These are phyloP conservation scores for Eustalomyia histrio DNA, from an alignment of 2,888 invertebrate genomes.

Conservation along the genomic window DNA sequence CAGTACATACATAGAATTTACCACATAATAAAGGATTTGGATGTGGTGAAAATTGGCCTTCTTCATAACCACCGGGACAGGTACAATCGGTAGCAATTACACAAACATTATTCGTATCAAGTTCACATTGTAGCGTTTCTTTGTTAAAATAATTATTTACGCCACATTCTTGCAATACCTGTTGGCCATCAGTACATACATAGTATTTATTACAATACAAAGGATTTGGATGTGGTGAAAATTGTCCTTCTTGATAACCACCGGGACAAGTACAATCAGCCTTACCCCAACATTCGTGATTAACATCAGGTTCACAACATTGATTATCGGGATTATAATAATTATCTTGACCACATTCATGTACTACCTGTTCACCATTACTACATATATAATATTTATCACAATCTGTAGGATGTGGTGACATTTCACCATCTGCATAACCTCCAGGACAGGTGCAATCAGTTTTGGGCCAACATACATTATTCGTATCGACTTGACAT, in stretches of 20 bases:
- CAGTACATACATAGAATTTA: conserved; percentile 70
- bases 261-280: conserved; percentile 29
- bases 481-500: conserved; percentile 38
- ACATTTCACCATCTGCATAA: conserved; percentile 49
- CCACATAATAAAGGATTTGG: conserved; percentile 69
- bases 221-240: conserved; percentile 40
- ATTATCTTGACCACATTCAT: conserved; percentile 62
- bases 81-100: conserved; percentile 20
- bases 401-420: conserved; percentile 46
- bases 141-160: conserved; percentile 33
- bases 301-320: conserved; percentile 36
- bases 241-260: conserved; percentile 11
- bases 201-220: conserved; percentile 39
- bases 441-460: conserved; percentile 33
- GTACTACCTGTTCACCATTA: conserved; percentile 17
- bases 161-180: conserved; percentile 18
- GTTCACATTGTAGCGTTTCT: not conserved
- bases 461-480: conserved; percentile 40
- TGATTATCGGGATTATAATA: conserved; percentile 62
- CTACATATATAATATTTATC: conserved; percentile 38
- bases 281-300: conserved; percentile 43
- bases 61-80: conserved; percentile 68
- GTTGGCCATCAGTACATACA: conserved; percentile 22
- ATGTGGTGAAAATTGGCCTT: conserved; percentile 68
- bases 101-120: conserved; percentile 63